Conservation (phyloP, 2,888 invertebrate species). For the Lasioglossum calceatum region DNA sequence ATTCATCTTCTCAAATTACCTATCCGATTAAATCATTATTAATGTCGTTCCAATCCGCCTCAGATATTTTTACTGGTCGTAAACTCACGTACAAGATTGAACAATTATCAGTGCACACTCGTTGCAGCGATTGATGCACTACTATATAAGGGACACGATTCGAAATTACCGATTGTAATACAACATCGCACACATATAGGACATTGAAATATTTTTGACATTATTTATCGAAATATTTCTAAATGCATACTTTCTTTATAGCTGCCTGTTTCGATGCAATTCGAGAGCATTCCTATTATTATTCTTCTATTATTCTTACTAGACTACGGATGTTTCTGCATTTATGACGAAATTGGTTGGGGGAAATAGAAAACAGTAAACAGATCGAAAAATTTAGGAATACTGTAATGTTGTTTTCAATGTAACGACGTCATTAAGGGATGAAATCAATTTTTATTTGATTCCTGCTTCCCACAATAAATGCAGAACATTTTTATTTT, state of each 20-base stretch:
- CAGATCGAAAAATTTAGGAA: no score
- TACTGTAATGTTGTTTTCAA: no score
- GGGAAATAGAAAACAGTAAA: no score
- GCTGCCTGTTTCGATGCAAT: not conserved
- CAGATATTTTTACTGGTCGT: not conserved
- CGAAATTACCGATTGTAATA: not conserved
- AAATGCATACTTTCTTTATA: no score
- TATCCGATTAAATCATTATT: conserved; percentile 5
- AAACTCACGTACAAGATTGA: not conserved
- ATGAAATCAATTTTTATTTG: no score
- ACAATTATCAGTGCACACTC: not conserved
- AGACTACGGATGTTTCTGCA: no score
- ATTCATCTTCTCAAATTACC: not conserved
- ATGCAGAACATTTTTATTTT: no score
- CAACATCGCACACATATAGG: not conserved
- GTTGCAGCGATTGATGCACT: not conserved
- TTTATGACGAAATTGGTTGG: no score
- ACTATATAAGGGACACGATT: not conserved
- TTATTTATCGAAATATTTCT: no score
- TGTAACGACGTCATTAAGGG: no score
- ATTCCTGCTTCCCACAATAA: no score
- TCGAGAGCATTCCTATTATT: not conserved
- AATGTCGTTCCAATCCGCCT: not conserved
- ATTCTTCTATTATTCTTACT: not conserved
- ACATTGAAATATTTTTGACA: not conserved